Conservation (phyloP, 2,888 invertebrate genomes). For the Cataglyphis albicans region DNA sequence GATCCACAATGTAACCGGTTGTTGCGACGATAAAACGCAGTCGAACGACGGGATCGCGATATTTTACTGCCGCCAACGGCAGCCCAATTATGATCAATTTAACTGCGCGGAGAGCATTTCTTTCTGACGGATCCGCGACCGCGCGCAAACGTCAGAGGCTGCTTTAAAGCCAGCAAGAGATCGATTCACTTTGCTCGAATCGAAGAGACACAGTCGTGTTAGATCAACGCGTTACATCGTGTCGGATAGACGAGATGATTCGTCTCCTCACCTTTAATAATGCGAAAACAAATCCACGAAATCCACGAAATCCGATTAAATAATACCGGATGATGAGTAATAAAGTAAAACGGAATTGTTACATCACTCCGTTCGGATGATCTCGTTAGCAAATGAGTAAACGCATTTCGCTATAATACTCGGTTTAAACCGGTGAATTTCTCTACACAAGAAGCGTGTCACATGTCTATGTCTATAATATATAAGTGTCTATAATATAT, state of each 20-base stretch:
- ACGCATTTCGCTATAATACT: background rate
- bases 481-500: too few relatives aligned
- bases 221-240: background rate
- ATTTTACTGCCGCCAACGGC: conserved; percentile 50
- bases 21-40: conserved; percentile 56
- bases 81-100: conserved; percentile 55
- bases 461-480: background rate
- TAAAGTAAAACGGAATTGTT: background rate
- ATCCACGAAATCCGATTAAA: background rate
- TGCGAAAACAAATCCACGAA: background rate
- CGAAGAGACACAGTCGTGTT: background rate
- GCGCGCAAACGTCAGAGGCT: conserved; percentile 29
- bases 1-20: conserved; percentile 55
- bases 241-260: background rate
- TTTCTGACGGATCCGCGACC: conserved; percentile 41
- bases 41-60: conserved; percentile 49
- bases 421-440: background rate
- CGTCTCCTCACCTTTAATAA: background rate
- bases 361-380: background rate
- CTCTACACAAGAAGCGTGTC: background rate
- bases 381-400: background rate
- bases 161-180: conserved; percentile 31
- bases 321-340: conserved; percentile 1
- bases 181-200: conserved; percentile 53
- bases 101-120: conserved; percentile 53